A percentile compares a stretch with the other conserved stretches of the same genome.
These are phyloP conservation scores for Pteronura brasiliensis DNA, from an alignment of 2,113 vertebrate species.

Conservation along the genomic window DNA sequence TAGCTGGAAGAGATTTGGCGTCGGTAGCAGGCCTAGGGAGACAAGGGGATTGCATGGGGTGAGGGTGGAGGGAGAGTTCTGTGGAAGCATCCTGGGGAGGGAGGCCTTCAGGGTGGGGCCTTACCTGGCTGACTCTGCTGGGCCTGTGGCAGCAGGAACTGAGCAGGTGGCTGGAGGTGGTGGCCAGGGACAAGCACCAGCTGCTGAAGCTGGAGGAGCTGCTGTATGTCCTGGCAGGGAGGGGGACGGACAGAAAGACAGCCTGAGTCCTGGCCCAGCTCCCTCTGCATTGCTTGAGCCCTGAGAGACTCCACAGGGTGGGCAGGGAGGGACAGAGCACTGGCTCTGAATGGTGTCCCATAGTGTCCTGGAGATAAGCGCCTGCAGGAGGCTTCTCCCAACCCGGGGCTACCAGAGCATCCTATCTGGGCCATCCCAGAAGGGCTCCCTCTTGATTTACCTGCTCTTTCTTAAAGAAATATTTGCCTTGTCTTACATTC, in stretches of 20 bases:
- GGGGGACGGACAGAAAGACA: background rate
- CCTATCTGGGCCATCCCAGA: background rate
- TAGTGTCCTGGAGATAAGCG: background rate
- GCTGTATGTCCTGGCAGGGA: conserved; percentile 89
- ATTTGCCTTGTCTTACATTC: conserved; percentile 40
- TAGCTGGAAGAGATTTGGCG: conserved; percentile 96
- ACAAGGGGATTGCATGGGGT: background rate
- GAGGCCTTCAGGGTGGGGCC: background rate
- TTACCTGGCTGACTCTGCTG: conserved; percentile 94
- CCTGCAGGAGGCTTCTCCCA: background rate
- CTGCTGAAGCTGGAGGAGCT: conserved; percentile 94
- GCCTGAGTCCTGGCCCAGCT: background rate
- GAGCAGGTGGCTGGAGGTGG: conserved; percentile 88
- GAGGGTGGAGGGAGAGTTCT: background rate
- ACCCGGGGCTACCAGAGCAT: background rate
- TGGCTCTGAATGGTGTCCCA: background rate
- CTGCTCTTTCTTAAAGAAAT: conserved; percentile 44
- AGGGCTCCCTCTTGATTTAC: background rate
- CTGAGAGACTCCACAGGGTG: background rate
- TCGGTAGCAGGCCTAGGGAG: conserved; percentile 89
- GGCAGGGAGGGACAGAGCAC: rapidly evolving
- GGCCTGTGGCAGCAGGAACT: conserved; percentile 93
- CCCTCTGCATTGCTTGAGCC: background rate
- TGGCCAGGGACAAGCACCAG: conserved; percentile 92
- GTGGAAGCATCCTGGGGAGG: rapidly evolving